These are phyloP conservation scores for Abramis brama DNA, from an alignment of 2,113 vertebrate species.

Conservation along the genomic window DNA sequence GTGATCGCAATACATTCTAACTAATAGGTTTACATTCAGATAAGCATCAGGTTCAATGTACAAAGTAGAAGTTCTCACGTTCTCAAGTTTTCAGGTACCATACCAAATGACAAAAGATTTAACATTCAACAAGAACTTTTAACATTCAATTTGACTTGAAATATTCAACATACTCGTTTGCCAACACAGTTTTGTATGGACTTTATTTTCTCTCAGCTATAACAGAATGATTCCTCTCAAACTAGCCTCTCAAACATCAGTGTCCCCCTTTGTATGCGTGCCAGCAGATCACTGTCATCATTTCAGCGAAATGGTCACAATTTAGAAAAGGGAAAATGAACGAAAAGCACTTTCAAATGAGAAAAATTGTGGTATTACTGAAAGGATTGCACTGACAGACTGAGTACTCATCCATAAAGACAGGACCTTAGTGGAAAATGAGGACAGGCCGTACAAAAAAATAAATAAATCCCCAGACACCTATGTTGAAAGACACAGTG, in stretches of 20 bases:
- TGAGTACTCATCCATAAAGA: slow-evolving; percentile 14
- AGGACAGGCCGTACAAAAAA: too few species aligned
- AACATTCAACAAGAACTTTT: neutral
- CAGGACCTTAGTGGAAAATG: slow-evolving; percentile 3
- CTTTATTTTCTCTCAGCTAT: slow-evolving; percentile 2
- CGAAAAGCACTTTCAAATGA: slow-evolving; percentile 21
- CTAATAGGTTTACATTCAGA: neutral
- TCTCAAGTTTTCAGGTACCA: neutral
- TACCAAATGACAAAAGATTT: neutral
- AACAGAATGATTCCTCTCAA: neutral
- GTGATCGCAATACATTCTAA: neutral
- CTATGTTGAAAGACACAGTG: neutral
- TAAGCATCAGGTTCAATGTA: neutral
- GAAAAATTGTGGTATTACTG: neutral
- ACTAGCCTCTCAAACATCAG: slow-evolving; percentile 22
- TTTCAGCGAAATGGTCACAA: slow-evolving; percentile 9
- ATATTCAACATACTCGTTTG: neutral
- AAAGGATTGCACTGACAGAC: slow-evolving; percentile 18
- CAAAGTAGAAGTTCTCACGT: too few species aligned
- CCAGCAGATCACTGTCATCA: neutral
- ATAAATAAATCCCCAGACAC: neutral
- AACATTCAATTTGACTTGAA: neutral
- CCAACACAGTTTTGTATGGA: neutral
- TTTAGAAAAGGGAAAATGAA: slow-evolving; percentile 36
- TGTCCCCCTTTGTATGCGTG: slow-evolving; percentile 16